Conservation (phyloP, 2,797 vertebrate species). For the Emys orbicularis region DNA sequence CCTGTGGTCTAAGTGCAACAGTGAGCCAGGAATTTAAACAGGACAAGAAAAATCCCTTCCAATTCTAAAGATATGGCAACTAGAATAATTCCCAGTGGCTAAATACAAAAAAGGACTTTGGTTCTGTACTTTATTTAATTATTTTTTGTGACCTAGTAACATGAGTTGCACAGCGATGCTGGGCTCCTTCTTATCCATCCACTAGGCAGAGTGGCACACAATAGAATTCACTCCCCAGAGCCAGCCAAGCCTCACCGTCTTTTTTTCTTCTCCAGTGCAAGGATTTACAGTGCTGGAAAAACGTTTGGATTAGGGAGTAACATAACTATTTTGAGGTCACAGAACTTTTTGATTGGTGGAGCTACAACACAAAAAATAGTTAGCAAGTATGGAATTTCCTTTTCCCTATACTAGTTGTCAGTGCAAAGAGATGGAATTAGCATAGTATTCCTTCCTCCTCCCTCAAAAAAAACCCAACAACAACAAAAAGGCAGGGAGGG, state of each 20-base stretch:
- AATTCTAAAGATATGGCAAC: not conserved
- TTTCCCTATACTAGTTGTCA: not conserved
- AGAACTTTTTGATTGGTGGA: not conserved
- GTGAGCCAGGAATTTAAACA: not conserved
- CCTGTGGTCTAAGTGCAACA: not conserved
- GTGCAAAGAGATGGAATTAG: too few species aligned
- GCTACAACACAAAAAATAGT: not conserved
- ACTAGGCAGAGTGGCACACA: not conserved
- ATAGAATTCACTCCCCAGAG: not conserved
- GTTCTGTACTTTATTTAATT: not conserved
- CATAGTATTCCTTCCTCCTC: not conserved
- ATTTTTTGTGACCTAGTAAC: not conserved
- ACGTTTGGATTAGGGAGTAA: not conserved
- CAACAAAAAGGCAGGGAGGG: not conserved
- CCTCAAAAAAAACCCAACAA: not conserved
- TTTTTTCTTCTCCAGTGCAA: not conserved
- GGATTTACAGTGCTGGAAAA: not conserved
- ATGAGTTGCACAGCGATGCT: not conserved
- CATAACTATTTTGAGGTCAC: not conserved
- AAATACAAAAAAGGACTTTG: not conserved
- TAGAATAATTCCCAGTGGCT: not conserved
- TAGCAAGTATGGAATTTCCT: not conserved
- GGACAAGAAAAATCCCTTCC: not conserved
- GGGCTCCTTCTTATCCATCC: not conserved
- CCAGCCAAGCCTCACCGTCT: not conserved